Base-by-base conservation (phyloP, 2,888 invertebrate genomes). In the Ochropleura plecta region DNA sequence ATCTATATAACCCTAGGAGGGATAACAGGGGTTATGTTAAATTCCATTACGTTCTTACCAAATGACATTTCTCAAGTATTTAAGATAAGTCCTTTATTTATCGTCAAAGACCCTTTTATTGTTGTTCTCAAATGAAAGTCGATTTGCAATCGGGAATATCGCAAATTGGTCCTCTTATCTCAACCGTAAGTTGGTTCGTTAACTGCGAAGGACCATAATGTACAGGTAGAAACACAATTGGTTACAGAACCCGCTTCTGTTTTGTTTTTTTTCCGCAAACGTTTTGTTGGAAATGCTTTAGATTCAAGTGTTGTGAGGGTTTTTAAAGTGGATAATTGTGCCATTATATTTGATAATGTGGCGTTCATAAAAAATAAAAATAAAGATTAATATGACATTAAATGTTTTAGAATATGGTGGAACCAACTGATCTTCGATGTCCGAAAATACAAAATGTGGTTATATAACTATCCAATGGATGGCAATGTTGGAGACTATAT, bases 141-240 rank as follows among this genome's bases (percentile, higher is more conserved):
- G 70, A 79, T 78, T 70, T 78, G 71, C 53, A 80, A 67, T 78
- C 49, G 70, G 30, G 71, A 63, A 82, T 67, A 63, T 66, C 67
- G 59, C 83, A 83, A 80, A 79, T 83, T 83, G 79, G 51, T 49
- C n/a, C 79, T 64, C 83, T 80, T 80, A 80, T 80, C 83, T 78
- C 44, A 12, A 55, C 44, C 18, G 67, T 66, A 71, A 80, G 83
- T 67, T 71, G 71, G 67, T 79, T 79, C 63, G 71, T 82, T 78
- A 77, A 63, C 63, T 59, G 79, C 53, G 30, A 53, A 57, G 78
- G 46, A 62, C 51, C 48, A 16, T 65, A 77, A 78, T 63, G 40
- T 78, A 78, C 66, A 67, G 66, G 72, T 78, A 59, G 8, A 44
- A 67, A 78, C 44, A 59, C 79, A 79, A 82, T 78, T 79, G 70